Evolutionary conservation across 2,797 vertebrate species (phyloP).

Genomic region (Gallinago solitaria): DNA sequence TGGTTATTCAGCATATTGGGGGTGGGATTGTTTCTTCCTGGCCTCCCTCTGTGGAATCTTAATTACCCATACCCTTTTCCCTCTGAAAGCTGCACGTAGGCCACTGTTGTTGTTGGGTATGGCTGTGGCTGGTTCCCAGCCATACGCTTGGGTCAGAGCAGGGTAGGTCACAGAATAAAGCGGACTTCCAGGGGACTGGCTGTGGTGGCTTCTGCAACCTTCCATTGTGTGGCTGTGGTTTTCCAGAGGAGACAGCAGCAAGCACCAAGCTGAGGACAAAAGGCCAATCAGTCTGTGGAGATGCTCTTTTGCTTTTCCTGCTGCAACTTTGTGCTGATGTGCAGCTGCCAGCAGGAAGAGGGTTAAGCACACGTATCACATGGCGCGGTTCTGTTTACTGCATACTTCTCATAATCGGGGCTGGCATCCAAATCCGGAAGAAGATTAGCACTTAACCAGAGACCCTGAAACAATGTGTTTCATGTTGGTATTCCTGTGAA

Average conservation of each 20-base stretch:
- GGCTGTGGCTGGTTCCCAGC: not conserved
- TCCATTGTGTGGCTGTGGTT: not conserved
- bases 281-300: not conserved
- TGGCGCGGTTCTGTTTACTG: not conserved
- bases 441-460: conserved; percentile 41
- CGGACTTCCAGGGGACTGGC: not conserved
- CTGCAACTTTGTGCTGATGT: not conserved
- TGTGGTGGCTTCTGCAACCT: not conserved
- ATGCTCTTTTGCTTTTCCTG: not conserved
- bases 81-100: not conserved
- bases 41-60: not conserved
- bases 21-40: conserved; percentile 29
- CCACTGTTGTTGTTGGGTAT: rapidly evolving
- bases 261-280: not conserved
- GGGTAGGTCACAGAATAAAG: not conserved
- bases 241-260: not conserved
- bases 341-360: conserved; percentile 29
- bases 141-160: not conserved
- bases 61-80: not conserved
- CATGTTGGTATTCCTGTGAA: not conserved
- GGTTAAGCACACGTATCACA: not conserved
- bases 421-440: conserved; percentile 52
- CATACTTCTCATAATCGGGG: not conserved
- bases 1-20: not conserved
- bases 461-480: conserved; percentile 35